Percentiles rank a stretch among this genome's conserved stretches.
Conservation (phyloP, 2,113 vertebrate genomes). For the Bos taurus region DNA sequence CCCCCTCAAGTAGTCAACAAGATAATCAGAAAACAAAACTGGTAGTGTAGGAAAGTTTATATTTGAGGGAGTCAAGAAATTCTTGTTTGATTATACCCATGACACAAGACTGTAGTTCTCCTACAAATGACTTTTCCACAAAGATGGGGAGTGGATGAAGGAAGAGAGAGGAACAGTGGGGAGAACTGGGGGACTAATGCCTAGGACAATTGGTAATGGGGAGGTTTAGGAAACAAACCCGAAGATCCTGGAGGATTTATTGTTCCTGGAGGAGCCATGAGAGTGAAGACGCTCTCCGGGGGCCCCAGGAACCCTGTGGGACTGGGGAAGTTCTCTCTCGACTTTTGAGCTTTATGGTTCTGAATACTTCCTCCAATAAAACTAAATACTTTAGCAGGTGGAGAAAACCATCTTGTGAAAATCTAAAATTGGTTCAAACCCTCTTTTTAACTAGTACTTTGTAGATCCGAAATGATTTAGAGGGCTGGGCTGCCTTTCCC, state of each 20-base stretch:
- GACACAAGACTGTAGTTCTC: neutral
- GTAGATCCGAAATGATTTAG: neutral
- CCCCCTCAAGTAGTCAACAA: neutral
- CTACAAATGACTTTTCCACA: neutral
- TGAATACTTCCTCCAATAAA: constrained; percentile 30
- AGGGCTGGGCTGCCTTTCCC: neutral
- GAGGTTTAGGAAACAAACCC: neutral
- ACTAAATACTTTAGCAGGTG: constrained; percentile 30
- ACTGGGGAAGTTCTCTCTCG: neutral
- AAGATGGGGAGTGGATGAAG: neutral
- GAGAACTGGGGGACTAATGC: neutral
- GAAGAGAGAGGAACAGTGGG: neutral
- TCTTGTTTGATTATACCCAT: constrained; percentile 9
- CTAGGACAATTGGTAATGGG: neutral
- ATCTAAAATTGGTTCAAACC: neutral
- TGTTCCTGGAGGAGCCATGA: neutral
- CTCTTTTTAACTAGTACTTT: neutral
- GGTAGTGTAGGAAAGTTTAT: constrained; percentile 31
- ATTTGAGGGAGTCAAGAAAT: constrained; percentile 39
- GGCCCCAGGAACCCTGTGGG: neutral
- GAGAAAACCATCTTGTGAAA: constrained; percentile 12
- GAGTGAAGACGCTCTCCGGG: neutral
- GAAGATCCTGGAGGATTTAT: constrained; percentile 1
- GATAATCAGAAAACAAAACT: constrained; percentile 60
- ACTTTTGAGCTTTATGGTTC: neutral